Evolutionary conservation across 2,888 invertebrate species (phyloP), one percentile per base, ranked within the genome.

Genomic region (Hylaea fasciaria): DNA sequence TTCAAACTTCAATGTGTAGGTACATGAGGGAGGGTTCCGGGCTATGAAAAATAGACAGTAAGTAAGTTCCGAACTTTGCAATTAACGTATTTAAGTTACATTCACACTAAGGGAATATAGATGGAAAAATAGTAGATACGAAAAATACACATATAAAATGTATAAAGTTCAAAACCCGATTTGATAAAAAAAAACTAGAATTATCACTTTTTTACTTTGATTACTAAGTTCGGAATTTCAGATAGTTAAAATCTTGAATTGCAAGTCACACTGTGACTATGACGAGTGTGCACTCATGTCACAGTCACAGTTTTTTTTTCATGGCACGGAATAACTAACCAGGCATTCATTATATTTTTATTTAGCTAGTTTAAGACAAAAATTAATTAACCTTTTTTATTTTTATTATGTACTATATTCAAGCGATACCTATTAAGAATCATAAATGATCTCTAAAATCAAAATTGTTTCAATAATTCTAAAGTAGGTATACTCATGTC

Each of bases 1-100:
- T 66, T 70, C 65, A 68, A 74, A 71, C 67, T 62, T 16, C 9
- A 56, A 47, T 47, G 11, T 47, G 35, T n/a, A n/a, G n/a, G n/a
- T 56, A 51, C 12, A 44, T 43, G 52, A 48, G 11, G 14, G 52
- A 48, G 11, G 14, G 40, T 58, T 49, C 37, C 40, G 53, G 48
- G 53, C 39, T 47, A 28, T 53, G 44, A 53, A 59, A 12, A 57
- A 41, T 16, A 9, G 12, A 22, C 8, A 5, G 2, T 29, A 0
- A 22, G 2, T 22, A 22, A 22, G 22, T 3, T 5, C 41, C 28
- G 29, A 32, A 50, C 48, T 48, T 43, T 22, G 10, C 22, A 8
- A 56, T 43, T 37, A 22, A 48, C 37, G 37, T 32, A 8, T 9
- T 3, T 28, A 32, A 1, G 32, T 7, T 7, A 32, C 32, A 32